Percentiles rank a stretch among this genome's conserved stretches.
phyloP scores from a whole-genome alignment of 1,140 invertebrate genomes.

The Cylas formicarius region DNA sequence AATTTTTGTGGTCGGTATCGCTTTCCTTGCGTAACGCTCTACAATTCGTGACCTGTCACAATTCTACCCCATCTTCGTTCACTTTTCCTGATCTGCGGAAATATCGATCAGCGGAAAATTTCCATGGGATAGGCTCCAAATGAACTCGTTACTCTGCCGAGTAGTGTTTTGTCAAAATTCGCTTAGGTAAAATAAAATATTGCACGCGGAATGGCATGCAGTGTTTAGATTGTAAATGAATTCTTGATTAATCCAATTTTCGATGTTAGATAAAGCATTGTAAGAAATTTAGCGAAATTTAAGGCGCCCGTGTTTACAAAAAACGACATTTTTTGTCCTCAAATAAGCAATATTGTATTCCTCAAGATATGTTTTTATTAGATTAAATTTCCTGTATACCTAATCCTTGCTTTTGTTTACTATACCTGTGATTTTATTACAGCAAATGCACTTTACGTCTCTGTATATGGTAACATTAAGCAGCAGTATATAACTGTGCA shows the following conservation, averaged over 20 bases:
- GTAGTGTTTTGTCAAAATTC: not conserved
- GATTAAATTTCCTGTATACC: too few relatives aligned
- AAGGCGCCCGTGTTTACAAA: too few relatives aligned
- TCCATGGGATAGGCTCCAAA: not conserved
- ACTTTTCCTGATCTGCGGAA: not conserved
- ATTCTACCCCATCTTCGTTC: conserved; percentile 9
- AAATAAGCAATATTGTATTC: too few relatives aligned
- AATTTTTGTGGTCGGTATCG: not conserved
- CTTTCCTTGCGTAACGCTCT: conserved; percentile 2
- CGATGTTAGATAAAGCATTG: not conserved
- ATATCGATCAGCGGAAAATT: conserved; percentile 18
- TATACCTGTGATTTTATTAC: too few relatives aligned
- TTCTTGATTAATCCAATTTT: not conserved
- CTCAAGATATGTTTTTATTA: too few relatives aligned
- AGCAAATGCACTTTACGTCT: too few relatives aligned
- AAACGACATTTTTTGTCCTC: too few relatives aligned
- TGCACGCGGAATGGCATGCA: not conserved
- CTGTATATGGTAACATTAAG: too few relatives aligned
- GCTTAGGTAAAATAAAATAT: not conserved
- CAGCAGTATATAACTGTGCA: too few relatives aligned
- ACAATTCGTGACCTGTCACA: conserved; percentile 16
- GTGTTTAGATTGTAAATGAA: not conserved
- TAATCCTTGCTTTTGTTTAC: too few relatives aligned
- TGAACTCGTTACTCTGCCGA: not conserved
- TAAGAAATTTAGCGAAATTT: not conserved